Evolutionary conservation across 1,140 invertebrate genomes (phyloP).

Genomic region (Triops cancriformis): DNA sequence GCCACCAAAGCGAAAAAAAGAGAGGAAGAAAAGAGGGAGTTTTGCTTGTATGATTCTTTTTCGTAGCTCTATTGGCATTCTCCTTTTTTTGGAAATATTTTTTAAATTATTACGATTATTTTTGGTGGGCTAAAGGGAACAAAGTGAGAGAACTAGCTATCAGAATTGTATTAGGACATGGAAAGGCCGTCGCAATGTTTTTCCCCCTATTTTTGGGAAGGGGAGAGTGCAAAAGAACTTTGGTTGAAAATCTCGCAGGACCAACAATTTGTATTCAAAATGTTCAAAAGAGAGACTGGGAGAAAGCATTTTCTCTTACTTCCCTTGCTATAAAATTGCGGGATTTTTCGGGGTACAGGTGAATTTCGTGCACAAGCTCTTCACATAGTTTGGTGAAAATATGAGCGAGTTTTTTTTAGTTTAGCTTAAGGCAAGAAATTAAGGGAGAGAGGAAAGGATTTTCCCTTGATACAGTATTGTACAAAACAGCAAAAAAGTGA

Average conservation of each 20-base stretch:
- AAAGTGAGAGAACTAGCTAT: too few species aligned
- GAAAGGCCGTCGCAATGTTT: too few species aligned
- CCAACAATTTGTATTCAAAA: not conserved
- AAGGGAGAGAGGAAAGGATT: not conserved
- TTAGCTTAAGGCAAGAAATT: not conserved
- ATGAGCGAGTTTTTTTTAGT: too few species aligned
- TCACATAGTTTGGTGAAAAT: not conserved
- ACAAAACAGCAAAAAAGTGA: constrained; percentile 10
- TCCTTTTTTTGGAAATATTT: not conserved
- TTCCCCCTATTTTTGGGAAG: not conserved
- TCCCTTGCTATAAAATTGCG: not conserved
- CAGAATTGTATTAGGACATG: too few species aligned
- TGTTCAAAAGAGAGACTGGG: not conserved
- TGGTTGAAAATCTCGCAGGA: not conserved
- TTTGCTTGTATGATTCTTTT: not conserved
- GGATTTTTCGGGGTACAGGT: not conserved
- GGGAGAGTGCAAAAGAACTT: not conserved
- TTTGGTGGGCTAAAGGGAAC: too few species aligned
- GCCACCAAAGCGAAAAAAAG: not conserved
- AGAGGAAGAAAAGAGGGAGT: not conserved
- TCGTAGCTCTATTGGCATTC: not conserved
- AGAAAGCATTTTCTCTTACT: not conserved
- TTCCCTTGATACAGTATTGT: constrained; percentile 6
- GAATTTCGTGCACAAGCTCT: not conserved
- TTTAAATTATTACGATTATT: too few species aligned